phyloP scores from a whole-genome alignment of 2,888 invertebrate species.

The Anaspis maculata region DNA sequence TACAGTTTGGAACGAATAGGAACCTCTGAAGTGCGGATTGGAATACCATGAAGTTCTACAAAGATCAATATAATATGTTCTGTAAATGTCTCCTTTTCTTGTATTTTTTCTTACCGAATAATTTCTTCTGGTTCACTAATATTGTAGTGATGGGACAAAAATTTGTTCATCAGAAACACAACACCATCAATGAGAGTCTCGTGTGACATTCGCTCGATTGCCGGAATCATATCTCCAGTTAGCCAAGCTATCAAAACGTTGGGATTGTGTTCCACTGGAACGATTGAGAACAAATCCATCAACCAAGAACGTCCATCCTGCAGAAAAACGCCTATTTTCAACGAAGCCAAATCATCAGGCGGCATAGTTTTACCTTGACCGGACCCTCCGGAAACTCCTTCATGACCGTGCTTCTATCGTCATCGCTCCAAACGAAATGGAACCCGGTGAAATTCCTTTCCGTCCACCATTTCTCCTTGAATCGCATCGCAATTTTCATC shows the following conservation, averaged over 20 bases:
- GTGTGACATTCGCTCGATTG: slow-evolving; percentile 52
- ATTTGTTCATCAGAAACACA: slow-evolving; percentile 44
- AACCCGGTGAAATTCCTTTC: slow-evolving; percentile 8
- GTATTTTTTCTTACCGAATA: slow-evolving; percentile 20
- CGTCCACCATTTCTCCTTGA: slow-evolving; percentile 21
- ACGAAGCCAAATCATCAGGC: too few species aligned
- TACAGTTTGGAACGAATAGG: slow-evolving; percentile 22
- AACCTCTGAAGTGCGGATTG: slow-evolving; percentile 24
- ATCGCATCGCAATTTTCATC: slow-evolving; percentile 21
- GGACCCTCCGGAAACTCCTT: slow-evolving; percentile 25
- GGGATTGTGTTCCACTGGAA: slow-evolving; percentile 39
- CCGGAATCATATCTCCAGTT: slow-evolving; percentile 51
- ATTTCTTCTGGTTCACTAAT: slow-evolving; percentile 42
- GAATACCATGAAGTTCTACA: slow-evolving; percentile 22
- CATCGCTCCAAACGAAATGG: slow-evolving; percentile 20
- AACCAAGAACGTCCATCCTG: slow-evolving; percentile 18
- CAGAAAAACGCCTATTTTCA: slow-evolving; percentile 1
- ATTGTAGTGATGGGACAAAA: slow-evolving; percentile 42
- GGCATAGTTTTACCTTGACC: slow-evolving; percentile 16
- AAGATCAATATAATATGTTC: too few species aligned
- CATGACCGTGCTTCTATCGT: slow-evolving; percentile 21
- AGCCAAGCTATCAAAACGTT: slow-evolving; percentile 59
- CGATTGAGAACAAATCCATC: slow-evolving; percentile 9
- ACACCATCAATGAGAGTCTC: slow-evolving; percentile 45
- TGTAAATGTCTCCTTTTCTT: neutral